Conservation (phyloP, 2,888 invertebrate genomes). For the Daptonema setosum region DNA sequence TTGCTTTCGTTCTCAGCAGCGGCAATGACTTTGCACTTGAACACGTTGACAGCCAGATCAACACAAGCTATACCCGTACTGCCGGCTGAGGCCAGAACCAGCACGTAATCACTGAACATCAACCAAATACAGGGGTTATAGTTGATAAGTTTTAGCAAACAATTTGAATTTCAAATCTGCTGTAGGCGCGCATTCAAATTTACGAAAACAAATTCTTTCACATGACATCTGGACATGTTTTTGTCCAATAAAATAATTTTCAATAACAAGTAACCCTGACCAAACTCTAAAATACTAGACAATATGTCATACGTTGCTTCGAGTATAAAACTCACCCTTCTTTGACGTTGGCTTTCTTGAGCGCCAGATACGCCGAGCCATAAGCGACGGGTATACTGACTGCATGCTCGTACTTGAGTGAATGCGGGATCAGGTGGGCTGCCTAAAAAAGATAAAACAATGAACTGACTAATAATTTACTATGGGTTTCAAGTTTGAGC, state of each 20-base stretch:
- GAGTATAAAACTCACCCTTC: constrained; percentile 25
- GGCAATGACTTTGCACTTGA: constrained; percentile 44
- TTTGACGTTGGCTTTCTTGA: constrained; percentile 34
- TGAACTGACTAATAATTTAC: neutral
- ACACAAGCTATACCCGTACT: constrained; percentile 43
- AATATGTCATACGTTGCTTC: too few relatives aligned
- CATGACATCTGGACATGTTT: too few relatives aligned
- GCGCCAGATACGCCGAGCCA: constrained; percentile 42
- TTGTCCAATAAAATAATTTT: too few relatives aligned
- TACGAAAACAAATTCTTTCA: too few relatives aligned
- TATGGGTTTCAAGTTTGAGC: too few relatives aligned
- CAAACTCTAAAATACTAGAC: too few relatives aligned
- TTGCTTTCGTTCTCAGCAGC: constrained; percentile 43
- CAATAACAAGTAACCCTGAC: too few relatives aligned
- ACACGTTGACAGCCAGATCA: constrained; percentile 46
- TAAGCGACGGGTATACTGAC: constrained; percentile 42
- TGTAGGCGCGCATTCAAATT: too few relatives aligned
- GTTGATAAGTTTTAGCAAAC: too few relatives aligned
- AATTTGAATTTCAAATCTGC: too few relatives aligned
- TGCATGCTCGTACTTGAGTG: constrained; percentile 37
- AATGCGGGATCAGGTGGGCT: constrained; percentile 39
- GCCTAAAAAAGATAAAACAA: constrained; percentile 26
- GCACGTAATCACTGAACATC: constrained; percentile 37
- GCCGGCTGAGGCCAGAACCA: constrained; percentile 44
- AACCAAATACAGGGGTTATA: too few relatives aligned